Evolutionary conservation across 2,113 vertebrate species (phyloP).

Genomic region (Festucalex cinctus): DNA sequence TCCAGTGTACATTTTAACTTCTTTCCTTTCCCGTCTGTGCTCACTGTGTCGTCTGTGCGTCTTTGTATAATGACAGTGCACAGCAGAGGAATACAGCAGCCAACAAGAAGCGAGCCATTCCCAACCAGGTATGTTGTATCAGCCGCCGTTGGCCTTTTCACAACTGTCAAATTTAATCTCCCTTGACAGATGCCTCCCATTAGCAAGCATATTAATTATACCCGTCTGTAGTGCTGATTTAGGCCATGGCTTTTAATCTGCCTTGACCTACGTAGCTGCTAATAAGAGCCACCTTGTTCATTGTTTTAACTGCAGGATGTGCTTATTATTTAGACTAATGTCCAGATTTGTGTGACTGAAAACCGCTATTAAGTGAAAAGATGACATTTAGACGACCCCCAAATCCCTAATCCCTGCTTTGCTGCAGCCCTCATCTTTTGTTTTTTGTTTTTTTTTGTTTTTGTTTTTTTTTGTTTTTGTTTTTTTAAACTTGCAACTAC

Average conservation of each 20-base stretch:
- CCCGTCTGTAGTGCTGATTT: constrained; percentile 16
- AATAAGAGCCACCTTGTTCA: constrained; percentile 9
- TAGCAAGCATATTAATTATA: constrained; percentile 36
- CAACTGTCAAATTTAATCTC: constrained; percentile 32
- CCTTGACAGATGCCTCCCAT: constrained; percentile 29
- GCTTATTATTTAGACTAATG: background rate
- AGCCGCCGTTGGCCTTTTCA: constrained; percentile 22
- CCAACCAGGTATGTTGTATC: constrained; percentile 84
- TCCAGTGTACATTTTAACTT: constrained; percentile 2
- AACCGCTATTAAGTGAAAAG: constrained; percentile 14
- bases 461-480: constrained; percentile 14
- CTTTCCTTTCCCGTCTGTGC: background rate
- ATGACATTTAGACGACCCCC: constrained; percentile 16
- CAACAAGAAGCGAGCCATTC: constrained; percentile 91
- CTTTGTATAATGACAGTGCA: constrained; percentile 72
- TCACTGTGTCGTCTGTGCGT: background rate
- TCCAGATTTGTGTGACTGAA: background rate
- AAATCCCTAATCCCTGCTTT: constrained; percentile 25
- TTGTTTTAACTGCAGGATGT: background rate
- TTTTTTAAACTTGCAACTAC: constrained; percentile 1
- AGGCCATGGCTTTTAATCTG: constrained; percentile 26
- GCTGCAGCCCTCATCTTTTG: constrained; percentile 37
- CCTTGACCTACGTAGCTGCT: constrained; percentile 7
- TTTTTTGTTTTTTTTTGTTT: constrained; percentile 20
- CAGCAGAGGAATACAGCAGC: constrained; percentile 87